Evolutionary conservation across 2,888 invertebrate species (phyloP), one percentile per base, ranked within the genome.

Genomic region (Rhamnusium bicolor): DNA sequence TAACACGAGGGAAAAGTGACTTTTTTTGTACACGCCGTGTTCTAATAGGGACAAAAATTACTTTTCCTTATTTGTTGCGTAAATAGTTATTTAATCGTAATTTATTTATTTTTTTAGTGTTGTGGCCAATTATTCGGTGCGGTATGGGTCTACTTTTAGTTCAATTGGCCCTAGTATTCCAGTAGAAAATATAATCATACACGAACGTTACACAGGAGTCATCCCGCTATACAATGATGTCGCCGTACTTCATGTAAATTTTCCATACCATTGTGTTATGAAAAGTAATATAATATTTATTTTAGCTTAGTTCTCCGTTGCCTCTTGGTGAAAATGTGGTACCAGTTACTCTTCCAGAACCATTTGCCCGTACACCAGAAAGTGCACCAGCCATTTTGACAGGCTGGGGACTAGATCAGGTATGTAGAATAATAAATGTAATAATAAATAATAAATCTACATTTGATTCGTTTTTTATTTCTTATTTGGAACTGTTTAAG

Each of bases 201-300:
- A 61, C 5, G 21, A 19, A 12, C 19, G 46, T 18, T 61, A 61
- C 16, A 61, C 46, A 46, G 61, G 61, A n/a, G 6, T n/a, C 19
- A 46, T 46, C 2, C 61, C 61, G 0, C 7, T 46, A 10, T 19
- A 40, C 2, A 14, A 61, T 8, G 61, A 61, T 40, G 40, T 61
- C 2, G 61, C 61, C 14, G 7, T 61, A 12, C 2, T 61, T 2
- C 61, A 61, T 19, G 61, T 61, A 61, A 61, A n/a, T 18, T 40
- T 8, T 4, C n/a, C n/a, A 4, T 40, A n/a, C 40, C 4, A n/a
- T 14, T n/a, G 10, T 12, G 12, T 5, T 14, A 1, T 40, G 4
- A 40, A 40, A 40, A 40, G n/a, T 40, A 40, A 40, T 40, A 4
- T 0, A 2, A 40, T 40, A 40, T 40, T n/a, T 12, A 40, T 40